Percentiles rank a stretch among this genome's conserved stretches.
Conservation (phyloP, 2,113 vertebrate genomes). For the Perca schrenkii region DNA sequence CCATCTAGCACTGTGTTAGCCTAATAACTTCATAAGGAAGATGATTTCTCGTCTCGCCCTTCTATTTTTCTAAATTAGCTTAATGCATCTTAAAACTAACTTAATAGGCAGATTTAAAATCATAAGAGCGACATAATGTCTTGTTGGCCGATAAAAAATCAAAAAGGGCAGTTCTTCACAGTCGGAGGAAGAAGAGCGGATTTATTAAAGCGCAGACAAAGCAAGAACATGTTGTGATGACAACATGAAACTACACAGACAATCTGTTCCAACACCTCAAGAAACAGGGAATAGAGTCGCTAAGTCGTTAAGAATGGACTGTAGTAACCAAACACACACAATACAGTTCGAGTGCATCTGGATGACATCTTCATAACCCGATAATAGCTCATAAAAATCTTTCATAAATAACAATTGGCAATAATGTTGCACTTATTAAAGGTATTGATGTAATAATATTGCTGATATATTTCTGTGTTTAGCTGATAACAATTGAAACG, state of each 20-base stretch:
- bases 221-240: neutral
- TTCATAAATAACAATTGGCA: neutral
- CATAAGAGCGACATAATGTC: neutral
- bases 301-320: too few relatives aligned
- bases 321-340: too few relatives aligned
- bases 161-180: neutral
- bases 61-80: neutral
- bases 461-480: neutral
- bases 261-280: neutral
- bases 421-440: neutral
- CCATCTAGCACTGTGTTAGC: too few relatives aligned
- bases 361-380: neutral
- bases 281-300: neutral
- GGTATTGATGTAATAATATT: neutral
- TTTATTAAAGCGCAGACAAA: neutral
- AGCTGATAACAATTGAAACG: neutral
- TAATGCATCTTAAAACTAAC: neutral
- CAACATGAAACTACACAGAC: neutral
- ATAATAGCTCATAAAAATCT: neutral
- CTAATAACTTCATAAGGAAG: neutral
- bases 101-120: neutral
- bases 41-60: neutral
- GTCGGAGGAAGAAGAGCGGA: neutral
- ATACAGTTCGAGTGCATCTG: too few relatives aligned
- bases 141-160: neutral